Percentiles rank a stretch among this genome's conserved stretches.
phyloP scores from a whole-genome alignment of 92 coral and sea anemone genomes.

The Parazoanthus atlanticus region DNA sequence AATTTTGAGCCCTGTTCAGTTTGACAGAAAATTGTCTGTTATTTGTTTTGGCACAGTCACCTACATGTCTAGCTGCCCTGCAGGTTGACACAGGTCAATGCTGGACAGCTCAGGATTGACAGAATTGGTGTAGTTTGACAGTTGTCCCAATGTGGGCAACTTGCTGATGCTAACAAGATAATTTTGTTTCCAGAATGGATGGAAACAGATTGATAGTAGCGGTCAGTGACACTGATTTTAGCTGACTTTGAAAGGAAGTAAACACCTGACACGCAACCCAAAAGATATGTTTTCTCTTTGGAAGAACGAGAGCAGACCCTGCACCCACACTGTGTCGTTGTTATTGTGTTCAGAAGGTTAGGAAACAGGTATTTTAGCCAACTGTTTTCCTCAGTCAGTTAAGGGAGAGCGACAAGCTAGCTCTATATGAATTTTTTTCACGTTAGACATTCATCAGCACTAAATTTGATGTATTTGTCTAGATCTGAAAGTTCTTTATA shows the following conservation, averaged over 20 bases:
- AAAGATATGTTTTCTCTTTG: not conserved
- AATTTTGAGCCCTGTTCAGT: too few species aligned
- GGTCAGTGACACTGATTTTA: not conserved
- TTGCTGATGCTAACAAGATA: not conserved
- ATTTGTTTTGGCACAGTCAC: too few species aligned
- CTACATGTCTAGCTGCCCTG: too few species aligned
- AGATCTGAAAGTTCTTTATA: too few species aligned
- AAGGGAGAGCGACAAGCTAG: not conserved
- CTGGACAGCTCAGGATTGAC: not conserved
- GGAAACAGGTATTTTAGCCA: not conserved
- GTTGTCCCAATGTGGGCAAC: not conserved
- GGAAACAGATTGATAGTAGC: not conserved
- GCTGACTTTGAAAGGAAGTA: not conserved
- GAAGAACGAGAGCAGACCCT: not conserved
- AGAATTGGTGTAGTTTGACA: not conserved
- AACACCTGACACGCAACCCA: not conserved
- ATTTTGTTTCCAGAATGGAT: constrained; percentile 3
- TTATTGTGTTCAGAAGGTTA: not conserved
- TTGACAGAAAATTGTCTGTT: too few species aligned
- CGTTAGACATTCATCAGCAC: too few species aligned
- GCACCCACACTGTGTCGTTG: not conserved
- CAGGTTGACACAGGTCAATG: too few species aligned
- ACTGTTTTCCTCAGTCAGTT: not conserved
- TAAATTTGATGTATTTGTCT: too few species aligned
- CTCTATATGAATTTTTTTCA: not conserved